Evolutionary conservation across 2,888 invertebrate genomes (phyloP).

Genomic region (Hoplodrina ambigua): DNA sequence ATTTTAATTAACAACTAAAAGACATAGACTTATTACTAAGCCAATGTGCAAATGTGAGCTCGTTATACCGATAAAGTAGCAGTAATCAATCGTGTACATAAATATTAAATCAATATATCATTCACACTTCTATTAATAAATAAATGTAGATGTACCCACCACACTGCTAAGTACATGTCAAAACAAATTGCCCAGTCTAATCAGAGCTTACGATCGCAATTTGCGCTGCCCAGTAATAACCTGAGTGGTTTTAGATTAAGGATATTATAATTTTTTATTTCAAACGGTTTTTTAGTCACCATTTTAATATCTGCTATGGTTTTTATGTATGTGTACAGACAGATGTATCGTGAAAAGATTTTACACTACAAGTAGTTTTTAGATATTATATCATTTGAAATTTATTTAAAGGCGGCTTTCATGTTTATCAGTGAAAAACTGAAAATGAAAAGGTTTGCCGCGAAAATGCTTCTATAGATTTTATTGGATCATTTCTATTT

Average conservation of each 20-base stretch:
- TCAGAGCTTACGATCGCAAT: constrained; percentile 62
- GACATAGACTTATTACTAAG: constrained; percentile 33
- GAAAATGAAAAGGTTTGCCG: background rate
- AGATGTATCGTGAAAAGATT: background rate
- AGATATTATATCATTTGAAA: background rate
- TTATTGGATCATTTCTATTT: too few relatives aligned
- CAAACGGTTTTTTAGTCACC: constrained; percentile 34
- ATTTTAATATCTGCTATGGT: constrained; percentile 22
- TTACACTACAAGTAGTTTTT: background rate
- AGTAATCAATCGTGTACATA: constrained; percentile 36
- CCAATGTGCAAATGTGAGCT: constrained; percentile 33
- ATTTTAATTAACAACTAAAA: constrained; percentile 37
- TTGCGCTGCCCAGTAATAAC: constrained; percentile 51
- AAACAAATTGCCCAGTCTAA: constrained; percentile 68
- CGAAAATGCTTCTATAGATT: background rate
- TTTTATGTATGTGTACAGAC: constrained; percentile 2
- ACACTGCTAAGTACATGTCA: constrained; percentile 68
- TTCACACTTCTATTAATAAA: constrained; percentile 53
- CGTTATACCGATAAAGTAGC: constrained; percentile 32
- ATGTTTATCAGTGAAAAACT: background rate
- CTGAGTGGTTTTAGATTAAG: constrained; percentile 60
- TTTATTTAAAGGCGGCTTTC: background rate
- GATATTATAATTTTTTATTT: constrained; percentile 43
- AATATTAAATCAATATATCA: constrained; percentile 53
- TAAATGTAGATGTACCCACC: constrained; percentile 5